Evolutionary conservation across 2,888 invertebrate genomes (phyloP), one percentile per base, ranked within the genome.

Genomic region (Dyspetes luteomarginatus): DNA sequence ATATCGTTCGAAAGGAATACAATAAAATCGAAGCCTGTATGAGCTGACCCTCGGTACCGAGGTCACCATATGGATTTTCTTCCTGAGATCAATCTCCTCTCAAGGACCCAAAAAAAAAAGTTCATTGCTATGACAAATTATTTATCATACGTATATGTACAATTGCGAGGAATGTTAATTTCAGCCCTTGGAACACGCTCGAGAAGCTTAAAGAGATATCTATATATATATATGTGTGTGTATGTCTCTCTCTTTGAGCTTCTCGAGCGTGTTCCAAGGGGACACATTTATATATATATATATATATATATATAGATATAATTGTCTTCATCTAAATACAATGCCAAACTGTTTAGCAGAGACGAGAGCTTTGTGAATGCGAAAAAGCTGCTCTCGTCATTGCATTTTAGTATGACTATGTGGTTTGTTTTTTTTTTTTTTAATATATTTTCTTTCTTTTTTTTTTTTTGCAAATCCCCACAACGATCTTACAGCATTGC

Each of bases 401-500:
- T n/a, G n/a, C n/a, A n/a, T n/a, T n/a, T n/a, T n/a, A n/a, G n/a
- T n/a, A n/a, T n/a, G n/a, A n/a, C n/a, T n/a, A n/a, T n/a, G n/a
- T n/a, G n/a, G n/a, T n/a, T n/a, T n/a, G n/a, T n/a, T n/a, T n/a
- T n/a, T n/a, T n/a, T n/a, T n/a, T 22, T 4, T 12, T 26, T 52
- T 22, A 22, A 15, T 7, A 28, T 56, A 12, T 26, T 26, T 17
- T 15, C 5, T 9, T 43, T 15, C 5, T 45, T 30, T 58, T 58
- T 28, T 15, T 56, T 12, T 22, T 48, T 5, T 45, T 1, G 2
- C 7, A 64, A 48, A 26, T 28, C 0, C 45, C 7, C 12, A 22
- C 36, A 12, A 60, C 56, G 56, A 75, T 74, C 67, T 67, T 79
- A 79, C 75, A 64, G 69, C 69, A 75, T 80, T 65, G 36, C 65